Conservation (phyloP, 2,797 vertebrate species). For the Rhinatrema bivittatum region DNA sequence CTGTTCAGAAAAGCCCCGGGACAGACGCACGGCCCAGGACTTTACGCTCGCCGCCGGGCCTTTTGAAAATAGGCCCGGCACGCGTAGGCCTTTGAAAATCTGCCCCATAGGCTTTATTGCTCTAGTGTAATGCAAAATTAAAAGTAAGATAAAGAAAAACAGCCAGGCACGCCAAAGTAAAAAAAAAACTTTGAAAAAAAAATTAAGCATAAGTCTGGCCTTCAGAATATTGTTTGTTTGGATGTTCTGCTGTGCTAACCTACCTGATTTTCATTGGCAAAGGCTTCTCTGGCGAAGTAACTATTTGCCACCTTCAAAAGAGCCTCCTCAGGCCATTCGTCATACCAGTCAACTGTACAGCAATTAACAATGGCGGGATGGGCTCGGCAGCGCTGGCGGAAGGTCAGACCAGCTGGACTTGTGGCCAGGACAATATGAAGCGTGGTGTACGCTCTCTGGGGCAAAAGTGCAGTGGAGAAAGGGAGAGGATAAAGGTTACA, state of each 20-base stretch:
- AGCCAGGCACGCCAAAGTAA: neutral
- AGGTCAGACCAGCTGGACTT: constrained; percentile 30
- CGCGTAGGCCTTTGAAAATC: too few relatives aligned
- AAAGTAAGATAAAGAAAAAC: too few relatives aligned
- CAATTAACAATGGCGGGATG: constrained; percentile 41
- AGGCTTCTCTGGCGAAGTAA: constrained; percentile 22
- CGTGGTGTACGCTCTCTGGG: constrained; percentile 40
- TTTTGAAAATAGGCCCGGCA: too few relatives aligned
- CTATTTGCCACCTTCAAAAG: constrained; percentile 29
- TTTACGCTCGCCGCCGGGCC: too few relatives aligned
- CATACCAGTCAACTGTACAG: constrained; percentile 45
- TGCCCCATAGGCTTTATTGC: too few relatives aligned
- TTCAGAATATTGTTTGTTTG: too few relatives aligned
- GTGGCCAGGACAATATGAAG: constrained; percentile 43
- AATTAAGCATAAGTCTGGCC: too few relatives aligned
- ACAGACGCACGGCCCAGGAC: too few relatives aligned
- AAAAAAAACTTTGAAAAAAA: too few relatives aligned
- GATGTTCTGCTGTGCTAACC: too few relatives aligned
- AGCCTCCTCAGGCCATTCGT: constrained; percentile 32
- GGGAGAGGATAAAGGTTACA: neutral
- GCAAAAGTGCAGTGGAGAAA: constrained; percentile 2
- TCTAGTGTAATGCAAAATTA: too few relatives aligned
- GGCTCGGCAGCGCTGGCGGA: constrained; percentile 28
- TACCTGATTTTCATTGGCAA: constrained; percentile 20
- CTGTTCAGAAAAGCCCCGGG: too few relatives aligned